Percentiles rank a stretch among this genome's conserved stretches.
phyloP scores from a whole-genome alignment of 2,888 invertebrate species.

The Drosophila incognita region DNA sequence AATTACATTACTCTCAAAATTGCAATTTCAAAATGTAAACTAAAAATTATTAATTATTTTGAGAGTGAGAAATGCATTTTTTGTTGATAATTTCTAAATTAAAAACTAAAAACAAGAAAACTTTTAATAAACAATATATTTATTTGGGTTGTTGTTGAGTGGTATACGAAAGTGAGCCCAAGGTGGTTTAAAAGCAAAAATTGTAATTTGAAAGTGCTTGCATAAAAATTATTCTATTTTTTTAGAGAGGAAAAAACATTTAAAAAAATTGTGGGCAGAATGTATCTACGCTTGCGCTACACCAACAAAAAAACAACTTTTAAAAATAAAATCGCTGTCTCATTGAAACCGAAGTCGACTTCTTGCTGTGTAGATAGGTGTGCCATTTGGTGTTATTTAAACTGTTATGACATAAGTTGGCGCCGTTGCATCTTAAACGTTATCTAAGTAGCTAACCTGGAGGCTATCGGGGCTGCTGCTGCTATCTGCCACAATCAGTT shows the following conservation, averaged over 20 bases:
- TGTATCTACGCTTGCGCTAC: too few relatives aligned
- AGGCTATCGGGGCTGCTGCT: constrained; percentile 22
- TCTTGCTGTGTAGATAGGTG: constrained; percentile 15
- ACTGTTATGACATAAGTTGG: constrained; percentile 72
- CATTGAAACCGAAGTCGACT: background rate
- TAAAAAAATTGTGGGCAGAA: background rate
- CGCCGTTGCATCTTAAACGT: constrained; percentile 67
- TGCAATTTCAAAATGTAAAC: background rate
- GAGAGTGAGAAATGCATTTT: background rate
- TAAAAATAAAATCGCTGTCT: background rate
- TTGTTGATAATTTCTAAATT: background rate
- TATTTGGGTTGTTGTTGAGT: background rate
- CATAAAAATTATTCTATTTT: background rate
- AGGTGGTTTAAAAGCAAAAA: background rate
- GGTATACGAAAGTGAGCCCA: background rate
- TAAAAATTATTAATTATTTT: background rate
- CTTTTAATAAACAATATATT: background rate
- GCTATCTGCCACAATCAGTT: constrained; percentile 44
- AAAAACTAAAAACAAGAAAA: background rate
- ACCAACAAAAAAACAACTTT: too few relatives aligned
- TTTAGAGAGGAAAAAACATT: background rate
- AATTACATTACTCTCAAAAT: background rate
- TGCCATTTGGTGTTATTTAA: constrained; percentile 61
- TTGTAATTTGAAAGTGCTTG: background rate
- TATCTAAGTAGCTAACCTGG: constrained; percentile 72